Evolutionary conservation across 2,797 vertebrate species (phyloP), one percentile per base, ranked within the genome.

Genomic region (Lindbergichthys nudifrons): DNA sequence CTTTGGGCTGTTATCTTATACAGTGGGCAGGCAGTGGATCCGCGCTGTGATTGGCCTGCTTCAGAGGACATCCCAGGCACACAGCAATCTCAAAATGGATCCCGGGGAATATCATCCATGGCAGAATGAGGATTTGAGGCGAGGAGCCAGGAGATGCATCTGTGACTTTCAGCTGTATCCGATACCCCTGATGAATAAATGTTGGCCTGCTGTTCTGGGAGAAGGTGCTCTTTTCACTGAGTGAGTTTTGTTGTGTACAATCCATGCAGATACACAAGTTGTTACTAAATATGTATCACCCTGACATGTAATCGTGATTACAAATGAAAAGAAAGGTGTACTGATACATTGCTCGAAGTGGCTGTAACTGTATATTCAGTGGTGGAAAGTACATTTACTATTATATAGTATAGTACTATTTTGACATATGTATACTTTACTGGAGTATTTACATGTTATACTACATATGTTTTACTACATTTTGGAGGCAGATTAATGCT

Each of bases 61-160:
- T 75, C 72, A 69, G 73, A 83, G 53, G 73, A 83, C 75, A 56
- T 73, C 75, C 70, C 71, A 77, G 69, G 68, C 60, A 52, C 62
- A 67, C 56, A 50, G 73, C 58, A 74, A 75, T 73, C 63, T 70
- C 60, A 80, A 42, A 47, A 84, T 30, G 54, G 57, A 84, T 82
- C 68, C 77, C 47, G 42, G 73, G 67, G 76, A 87, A 85, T 80
- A 87, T 79, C 76, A 36, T 79, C 65, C 41, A 30, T n/a, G 42
- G 73, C 46, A 39, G 68, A 61, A 65, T 68, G 47, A 66, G 74
- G 76, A 81, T 78, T 81, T 77, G 45, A 72, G 64, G 52, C 59
- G 11, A 70, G 47, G 21, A 58, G 42, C 47, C 4, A 14, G 32
- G 54, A 79, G 70, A 79, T 47, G 42, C 50, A 5, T 70, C 23